A percentile compares a stretch with the other conserved stretches of the same genome.
These are phyloP conservation scores for Cyrtodaria siliqua DNA, from an alignment of 2,888 invertebrate species.

Conservation along the genomic window DNA sequence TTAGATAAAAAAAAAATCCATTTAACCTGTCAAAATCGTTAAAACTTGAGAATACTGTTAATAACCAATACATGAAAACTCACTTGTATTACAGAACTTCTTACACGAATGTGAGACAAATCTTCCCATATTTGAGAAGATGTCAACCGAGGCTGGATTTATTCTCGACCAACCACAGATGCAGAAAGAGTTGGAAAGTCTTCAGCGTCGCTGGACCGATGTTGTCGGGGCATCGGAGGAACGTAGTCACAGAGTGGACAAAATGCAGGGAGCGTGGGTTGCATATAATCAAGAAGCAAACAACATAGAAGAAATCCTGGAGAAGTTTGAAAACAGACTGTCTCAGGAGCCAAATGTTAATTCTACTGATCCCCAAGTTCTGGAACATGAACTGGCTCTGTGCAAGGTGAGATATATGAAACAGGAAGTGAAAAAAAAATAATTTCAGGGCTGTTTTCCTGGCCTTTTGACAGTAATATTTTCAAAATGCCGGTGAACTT, in stretches of 20 bases:
- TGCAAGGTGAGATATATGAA: constrained; percentile 81
- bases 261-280: constrained; percentile 81
- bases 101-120: constrained; percentile 92
- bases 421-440: no score
- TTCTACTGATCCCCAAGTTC: constrained; percentile 79
- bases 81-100: constrained; percentile 88
- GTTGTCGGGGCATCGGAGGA: constrained; percentile 78
- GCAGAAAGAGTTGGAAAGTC: constrained; percentile 75
- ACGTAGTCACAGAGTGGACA: constrained; percentile 77
- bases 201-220: constrained; percentile 81
- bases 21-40: no score
- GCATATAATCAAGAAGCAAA: constrained; percentile 77
- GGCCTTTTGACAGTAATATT: no score
- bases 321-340: constrained; percentile 77
- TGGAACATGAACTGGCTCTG: constrained; percentile 81
- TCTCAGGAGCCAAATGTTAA: constrained; percentile 77
- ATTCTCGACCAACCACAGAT: constrained; percentile 82
- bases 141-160: constrained; percentile 82
- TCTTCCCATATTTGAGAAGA: constrained; percentile 81
- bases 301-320: constrained; percentile 77
- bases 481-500: no score
- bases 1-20: no score
- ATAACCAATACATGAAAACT: no score
- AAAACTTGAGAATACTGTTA: no score
- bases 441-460: no score